Percentiles rank a stretch among this genome's conserved stretches.
Conservation (phyloP, 1,140 invertebrate genomes). For the Paracyclopina nana region DNA sequence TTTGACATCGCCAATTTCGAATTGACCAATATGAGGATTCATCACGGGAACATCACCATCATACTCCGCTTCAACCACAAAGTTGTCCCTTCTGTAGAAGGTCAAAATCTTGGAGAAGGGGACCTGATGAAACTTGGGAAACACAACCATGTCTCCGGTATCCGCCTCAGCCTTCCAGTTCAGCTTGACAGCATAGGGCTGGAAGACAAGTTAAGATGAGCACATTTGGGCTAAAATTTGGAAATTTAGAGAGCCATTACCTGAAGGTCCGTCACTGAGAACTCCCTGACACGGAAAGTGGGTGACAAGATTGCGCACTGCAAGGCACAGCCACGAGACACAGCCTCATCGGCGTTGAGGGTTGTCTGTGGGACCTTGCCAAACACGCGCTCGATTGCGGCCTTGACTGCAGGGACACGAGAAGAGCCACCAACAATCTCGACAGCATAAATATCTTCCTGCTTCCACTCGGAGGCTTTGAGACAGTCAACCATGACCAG, state of each 20-base stretch:
- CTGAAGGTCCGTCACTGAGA: constrained; percentile 63
- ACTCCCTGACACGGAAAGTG: constrained; percentile 77
- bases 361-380: constrained; percentile 74
- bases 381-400: constrained; percentile 61
- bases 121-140: constrained; percentile 62
- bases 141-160: constrained; percentile 47
- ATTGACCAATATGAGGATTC: constrained; percentile 52
- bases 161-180: constrained; percentile 54
- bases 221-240: too few species aligned
- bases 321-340: constrained; percentile 80
- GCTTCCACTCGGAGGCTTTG: constrained; percentile 34
- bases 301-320: constrained; percentile 94
- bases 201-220: too few species aligned
- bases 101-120: constrained; percentile 87
- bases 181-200: constrained; percentile 71
- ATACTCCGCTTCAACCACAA: constrained; percentile 65
- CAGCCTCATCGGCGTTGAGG: constrained; percentile 92
- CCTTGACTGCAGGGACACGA: constrained; percentile 78
- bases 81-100: constrained; percentile 69
- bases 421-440: constrained; percentile 91
- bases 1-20: constrained; percentile 42
- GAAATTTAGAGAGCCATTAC: too few species aligned
- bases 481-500: constrained; percentile 21
- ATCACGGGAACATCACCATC: constrained; percentile 45
- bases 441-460: constrained; percentile 75